Conservation (phyloP, 2,113 vertebrate genomes). For the Zosterops hypoxanthus region DNA sequence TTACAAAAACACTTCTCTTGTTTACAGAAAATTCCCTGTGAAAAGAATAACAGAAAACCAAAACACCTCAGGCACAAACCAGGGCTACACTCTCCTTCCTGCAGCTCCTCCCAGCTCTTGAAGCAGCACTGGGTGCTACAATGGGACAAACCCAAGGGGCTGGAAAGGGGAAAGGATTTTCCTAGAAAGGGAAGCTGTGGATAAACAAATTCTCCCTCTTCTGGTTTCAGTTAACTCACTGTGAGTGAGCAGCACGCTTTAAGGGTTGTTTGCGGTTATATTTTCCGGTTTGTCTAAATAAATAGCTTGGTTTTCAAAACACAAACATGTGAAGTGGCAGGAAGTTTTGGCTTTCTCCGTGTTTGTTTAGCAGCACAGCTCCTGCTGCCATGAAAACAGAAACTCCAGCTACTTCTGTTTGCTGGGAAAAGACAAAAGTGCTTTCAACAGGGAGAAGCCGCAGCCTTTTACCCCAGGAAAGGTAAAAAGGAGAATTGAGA, state of each 20-base stretch:
- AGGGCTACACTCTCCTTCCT: not conserved
- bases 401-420: not conserved
- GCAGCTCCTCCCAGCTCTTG: not conserved
- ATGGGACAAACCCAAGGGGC: not conserved
- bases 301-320: conserved; percentile 11
- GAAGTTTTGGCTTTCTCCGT: conserved; percentile 3
- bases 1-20: too few relatives aligned
- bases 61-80: too few relatives aligned
- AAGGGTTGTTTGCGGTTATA: not conserved
- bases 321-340: not conserved
- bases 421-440: not conserved
- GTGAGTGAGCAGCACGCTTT: not conserved
- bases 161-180: not conserved
- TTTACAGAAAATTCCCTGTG: too few relatives aligned
- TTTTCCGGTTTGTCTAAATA: not conserved
- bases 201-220: not conserved
- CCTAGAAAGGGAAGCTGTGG: rapidly evolving
- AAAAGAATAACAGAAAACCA: too few relatives aligned
- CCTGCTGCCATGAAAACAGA: not conserved
- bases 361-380: conserved; percentile 14
- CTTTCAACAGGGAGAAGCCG: not conserved
- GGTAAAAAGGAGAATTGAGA: not conserved
- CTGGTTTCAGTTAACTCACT: not conserved
- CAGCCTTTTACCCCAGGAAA: not conserved
- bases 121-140: not conserved